phyloP scores from a whole-genome alignment of 2,888 invertebrate species.

The Schizotus pectinicornis region DNA sequence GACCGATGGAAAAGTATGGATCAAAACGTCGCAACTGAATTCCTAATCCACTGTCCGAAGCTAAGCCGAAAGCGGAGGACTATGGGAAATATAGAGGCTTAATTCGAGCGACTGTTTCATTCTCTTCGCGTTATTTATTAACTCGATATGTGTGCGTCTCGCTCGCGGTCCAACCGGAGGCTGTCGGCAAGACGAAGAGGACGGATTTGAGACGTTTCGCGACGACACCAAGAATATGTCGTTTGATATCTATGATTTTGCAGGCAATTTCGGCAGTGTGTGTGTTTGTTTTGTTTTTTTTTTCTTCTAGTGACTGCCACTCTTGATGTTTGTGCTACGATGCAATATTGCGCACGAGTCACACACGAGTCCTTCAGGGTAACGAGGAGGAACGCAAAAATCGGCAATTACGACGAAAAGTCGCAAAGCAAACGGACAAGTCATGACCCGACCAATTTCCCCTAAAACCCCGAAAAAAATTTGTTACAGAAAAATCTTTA shows the following conservation, averaged over 20 bases:
- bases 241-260: slow-evolving; percentile 6
- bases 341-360: no score
- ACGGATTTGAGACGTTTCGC: no score
- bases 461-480: no score
- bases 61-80: slow-evolving; percentile 50
- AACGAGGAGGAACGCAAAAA: no score
- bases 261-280: slow-evolving; percentile 1
- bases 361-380: no score
- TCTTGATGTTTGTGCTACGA: background rate
- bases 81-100: slow-evolving; percentile 53
- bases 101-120: slow-evolving; percentile 48
- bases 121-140: slow-evolving; percentile 48
- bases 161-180: background rate
- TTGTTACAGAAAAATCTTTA: no score
- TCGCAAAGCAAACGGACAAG: no score
- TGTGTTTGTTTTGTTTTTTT: no score
- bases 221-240: no score
- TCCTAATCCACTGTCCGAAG: slow-evolving; percentile 56
- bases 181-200: no score
- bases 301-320: slow-evolving; percentile 1
- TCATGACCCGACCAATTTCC: no score
- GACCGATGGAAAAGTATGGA: slow-evolving; percentile 48
- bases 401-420: no score
- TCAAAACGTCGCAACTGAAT: slow-evolving; percentile 55
- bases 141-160: slow-evolving; percentile 32